These are phyloP conservation scores for Philereme vetulata DNA, from an alignment of 2,888 invertebrate genomes.

Conservation along the genomic window DNA sequence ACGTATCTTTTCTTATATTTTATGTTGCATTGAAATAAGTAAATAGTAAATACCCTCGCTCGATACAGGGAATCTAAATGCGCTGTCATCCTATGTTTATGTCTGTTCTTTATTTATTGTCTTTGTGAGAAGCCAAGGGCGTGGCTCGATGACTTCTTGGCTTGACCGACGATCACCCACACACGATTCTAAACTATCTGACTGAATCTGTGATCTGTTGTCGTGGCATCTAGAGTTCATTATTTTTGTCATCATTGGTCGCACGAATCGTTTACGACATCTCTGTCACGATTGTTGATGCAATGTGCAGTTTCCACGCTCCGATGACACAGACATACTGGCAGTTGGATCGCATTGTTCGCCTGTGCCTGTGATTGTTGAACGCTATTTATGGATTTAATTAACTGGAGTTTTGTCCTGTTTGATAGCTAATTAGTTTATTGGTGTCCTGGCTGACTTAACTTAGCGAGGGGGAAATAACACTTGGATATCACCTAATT, in stretches of 20 bases:
- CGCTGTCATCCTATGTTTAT: too few relatives aligned
- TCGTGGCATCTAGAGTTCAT: constrained; percentile 39
- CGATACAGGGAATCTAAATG: too few relatives aligned
- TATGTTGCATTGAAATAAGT: too few relatives aligned
- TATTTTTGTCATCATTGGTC: constrained; percentile 66
- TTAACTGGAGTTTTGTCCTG: constrained; percentile 28
- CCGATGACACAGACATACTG: constrained; percentile 56
- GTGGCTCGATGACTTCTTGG: too few relatives aligned
- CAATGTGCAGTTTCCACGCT: constrained; percentile 62
- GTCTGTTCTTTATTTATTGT: too few relatives aligned
- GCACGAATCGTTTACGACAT: constrained; percentile 62
- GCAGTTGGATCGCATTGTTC: constrained; percentile 43
- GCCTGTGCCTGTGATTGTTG: constrained; percentile 34
- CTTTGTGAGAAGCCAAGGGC: too few relatives aligned
- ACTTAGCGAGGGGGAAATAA: too few relatives aligned
- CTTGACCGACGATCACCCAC: too few relatives aligned
- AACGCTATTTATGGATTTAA: constrained; percentile 28
- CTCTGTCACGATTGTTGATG: constrained; percentile 65
- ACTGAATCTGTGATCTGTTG: not conserved
- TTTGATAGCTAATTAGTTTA: constrained; percentile 5
- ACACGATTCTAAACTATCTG: too few relatives aligned
- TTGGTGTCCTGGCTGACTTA: not conserved
- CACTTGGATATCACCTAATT: too few relatives aligned
- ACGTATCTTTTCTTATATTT: too few relatives aligned
- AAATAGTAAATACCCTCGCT: too few relatives aligned